These are phyloP conservation scores for Tympanoctomys barrerae DNA, from an alignment of 2,797 vertebrate species.

Conservation along the genomic window DNA sequence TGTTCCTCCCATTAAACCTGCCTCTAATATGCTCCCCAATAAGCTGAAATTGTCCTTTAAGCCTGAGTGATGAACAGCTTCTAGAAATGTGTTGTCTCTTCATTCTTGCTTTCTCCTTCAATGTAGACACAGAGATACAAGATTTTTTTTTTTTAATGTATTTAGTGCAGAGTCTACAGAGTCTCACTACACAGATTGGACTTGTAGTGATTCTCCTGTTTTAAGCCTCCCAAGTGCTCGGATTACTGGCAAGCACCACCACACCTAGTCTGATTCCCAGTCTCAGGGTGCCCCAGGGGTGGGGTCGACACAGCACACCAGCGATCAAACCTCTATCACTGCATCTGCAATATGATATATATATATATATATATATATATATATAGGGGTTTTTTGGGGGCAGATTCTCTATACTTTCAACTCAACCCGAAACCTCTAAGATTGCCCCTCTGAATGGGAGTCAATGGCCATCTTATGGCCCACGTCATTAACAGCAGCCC, in stretches of 20 bases:
- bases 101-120: neutral
- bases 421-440: neutral
- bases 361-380: too few species aligned
- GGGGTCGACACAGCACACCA: too few species aligned
- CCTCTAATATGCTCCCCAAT: slow-evolving; percentile 62
- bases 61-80: slow-evolving; percentile 4
- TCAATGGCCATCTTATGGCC: neutral
- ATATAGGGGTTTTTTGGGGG: neutral
- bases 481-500: slow-evolving; percentile 18
- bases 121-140: neutral
- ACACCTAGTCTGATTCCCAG: too few species aligned
- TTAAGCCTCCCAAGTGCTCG: too few species aligned
- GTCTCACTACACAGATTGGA: too few species aligned
- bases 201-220: too few species aligned
- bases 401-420: neutral
- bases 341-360: too few species aligned
- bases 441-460: neutral
- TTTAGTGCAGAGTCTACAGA: too few species aligned
- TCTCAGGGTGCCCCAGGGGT: too few species aligned
- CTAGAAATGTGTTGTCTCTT: slow-evolving; percentile 21
- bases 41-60: slow-evolving; percentile 75
- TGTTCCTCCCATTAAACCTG: slow-evolving; percentile 61
- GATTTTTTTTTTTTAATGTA: neutral
- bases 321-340: too few species aligned
- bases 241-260: too few species aligned